Conservation (phyloP, 2,888 invertebrate genomes). For the Hylaea fasciaria region DNA sequence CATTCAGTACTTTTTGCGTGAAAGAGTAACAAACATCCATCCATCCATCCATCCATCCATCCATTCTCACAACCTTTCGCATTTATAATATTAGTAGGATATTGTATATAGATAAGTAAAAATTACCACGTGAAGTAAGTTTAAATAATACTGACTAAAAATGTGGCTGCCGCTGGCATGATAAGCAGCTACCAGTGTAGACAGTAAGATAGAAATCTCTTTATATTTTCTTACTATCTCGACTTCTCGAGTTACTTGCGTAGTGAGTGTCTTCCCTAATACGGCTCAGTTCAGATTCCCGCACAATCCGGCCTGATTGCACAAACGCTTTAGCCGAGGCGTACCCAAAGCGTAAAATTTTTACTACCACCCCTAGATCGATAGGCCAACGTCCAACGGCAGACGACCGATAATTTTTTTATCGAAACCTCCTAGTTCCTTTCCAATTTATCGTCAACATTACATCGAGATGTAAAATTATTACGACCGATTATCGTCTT, state of each 20-base stretch:
- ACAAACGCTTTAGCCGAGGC: conserved; percentile 70
- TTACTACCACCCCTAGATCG: conserved; percentile 59
- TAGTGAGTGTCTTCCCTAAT: conserved; percentile 48
- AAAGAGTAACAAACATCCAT: too few relatives aligned
- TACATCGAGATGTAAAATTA: conserved; percentile 38
- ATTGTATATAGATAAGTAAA: too few relatives aligned
- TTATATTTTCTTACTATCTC: conserved; percentile 1
- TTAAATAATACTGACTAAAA: neutral
- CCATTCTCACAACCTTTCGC: too few relatives aligned
- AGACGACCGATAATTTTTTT: conserved; percentile 47
- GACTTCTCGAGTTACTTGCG: conserved; percentile 21
- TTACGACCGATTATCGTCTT: conserved; percentile 40
- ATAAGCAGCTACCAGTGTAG: too few relatives aligned
- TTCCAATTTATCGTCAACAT: conserved; percentile 40
- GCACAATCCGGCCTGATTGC: conserved; percentile 78
- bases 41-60: too few relatives aligned
- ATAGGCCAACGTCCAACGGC: conserved; percentile 51
- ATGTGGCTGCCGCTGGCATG: neutral
- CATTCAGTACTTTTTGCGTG: too few relatives aligned
- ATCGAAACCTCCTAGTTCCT: conserved; percentile 41
- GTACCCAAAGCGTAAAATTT: conserved; percentile 69
- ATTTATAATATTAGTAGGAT: too few relatives aligned
- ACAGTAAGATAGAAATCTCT: neutral
- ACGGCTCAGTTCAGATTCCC: conserved; percentile 67
- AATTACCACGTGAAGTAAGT: too few relatives aligned